A percentile compares a stretch with the other conserved stretches of the same genome.
Conservation (phyloP, 2,888 invertebrate genomes). For the Nephrotoma flavescens region DNA sequence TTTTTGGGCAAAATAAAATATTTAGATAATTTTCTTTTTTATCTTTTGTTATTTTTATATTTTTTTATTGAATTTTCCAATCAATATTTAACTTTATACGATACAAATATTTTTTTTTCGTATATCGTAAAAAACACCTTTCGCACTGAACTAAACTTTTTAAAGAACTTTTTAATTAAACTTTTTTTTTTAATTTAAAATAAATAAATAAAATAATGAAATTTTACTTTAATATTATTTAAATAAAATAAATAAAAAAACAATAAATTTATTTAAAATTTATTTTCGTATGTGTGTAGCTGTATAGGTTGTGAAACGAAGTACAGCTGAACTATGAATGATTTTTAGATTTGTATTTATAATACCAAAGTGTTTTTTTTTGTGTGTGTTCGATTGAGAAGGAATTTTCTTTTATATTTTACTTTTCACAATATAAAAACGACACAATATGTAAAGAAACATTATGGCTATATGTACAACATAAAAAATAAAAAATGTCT, state of each 20-base stretch:
- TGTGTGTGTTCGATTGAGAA: neutral
- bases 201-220: neutral
- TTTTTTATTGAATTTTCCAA: neutral
- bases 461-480: neutral
- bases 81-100: neutral
- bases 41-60: neutral
- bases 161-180: neutral
- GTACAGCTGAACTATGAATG: slow-evolving; percentile 2
- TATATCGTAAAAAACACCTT: neutral
- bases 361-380: neutral
- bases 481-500: neutral
- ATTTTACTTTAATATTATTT: neutral
- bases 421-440: neutral
- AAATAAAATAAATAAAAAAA: neutral
- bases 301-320: slow-evolving; percentile 1
- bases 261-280: neutral
- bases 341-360: neutral
- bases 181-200: neutral
- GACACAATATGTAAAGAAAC: neutral
- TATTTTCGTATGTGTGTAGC: neutral
- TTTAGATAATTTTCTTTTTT: neutral
- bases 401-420: neutral
- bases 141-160: neutral
- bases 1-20: neutral
- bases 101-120: neutral